phyloP scores from a whole-genome alignment of 2,797 vertebrate species.

The Enteromius treurensis region DNA sequence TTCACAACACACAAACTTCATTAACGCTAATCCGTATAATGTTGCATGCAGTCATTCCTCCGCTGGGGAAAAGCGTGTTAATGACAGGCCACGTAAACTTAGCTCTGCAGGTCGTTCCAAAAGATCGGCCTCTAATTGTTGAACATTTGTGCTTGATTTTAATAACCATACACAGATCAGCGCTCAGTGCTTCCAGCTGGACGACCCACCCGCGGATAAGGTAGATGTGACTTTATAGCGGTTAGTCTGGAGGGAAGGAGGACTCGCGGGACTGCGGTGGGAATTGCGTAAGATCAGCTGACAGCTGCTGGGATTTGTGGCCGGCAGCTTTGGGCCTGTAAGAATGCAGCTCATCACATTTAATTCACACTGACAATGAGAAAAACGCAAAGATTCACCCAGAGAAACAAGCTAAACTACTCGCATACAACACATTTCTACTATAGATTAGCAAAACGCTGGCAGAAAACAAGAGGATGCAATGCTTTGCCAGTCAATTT shows the following conservation, averaged over 20 bases:
- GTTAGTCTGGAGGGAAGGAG: conserved; percentile 14
- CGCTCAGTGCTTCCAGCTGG: conserved; percentile 14
- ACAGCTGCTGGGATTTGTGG: conserved; percentile 52
- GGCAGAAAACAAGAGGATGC: background rate
- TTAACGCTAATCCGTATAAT: conserved; percentile 17
- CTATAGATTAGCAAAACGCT: background rate
- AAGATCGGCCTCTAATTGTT: conserved; percentile 22
- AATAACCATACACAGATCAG: conserved; percentile 1
- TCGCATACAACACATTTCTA: background rate
- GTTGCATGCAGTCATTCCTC: conserved; percentile 14
- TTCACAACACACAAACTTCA: conserved; percentile 16
- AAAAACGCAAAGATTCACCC: background rate
- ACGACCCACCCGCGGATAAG: background rate
- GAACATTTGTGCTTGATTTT: conserved; percentile 30
- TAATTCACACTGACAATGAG: background rate
- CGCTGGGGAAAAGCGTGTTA: background rate
- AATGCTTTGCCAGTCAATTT: too few species aligned
- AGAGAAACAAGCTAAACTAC: background rate
- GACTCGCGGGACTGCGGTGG: background rate
- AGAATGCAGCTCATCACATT: conserved; percentile 23
- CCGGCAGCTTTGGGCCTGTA: background rate
- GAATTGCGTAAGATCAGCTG: conserved; percentile 43
- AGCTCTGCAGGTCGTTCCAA: background rate
- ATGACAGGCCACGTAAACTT: conserved; percentile 14
- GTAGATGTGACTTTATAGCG: conserved; percentile 12